These are phyloP conservation scores for Rhizomys pruinosus DNA, from an alignment of 2,113 vertebrate species.

Conservation along the genomic window DNA sequence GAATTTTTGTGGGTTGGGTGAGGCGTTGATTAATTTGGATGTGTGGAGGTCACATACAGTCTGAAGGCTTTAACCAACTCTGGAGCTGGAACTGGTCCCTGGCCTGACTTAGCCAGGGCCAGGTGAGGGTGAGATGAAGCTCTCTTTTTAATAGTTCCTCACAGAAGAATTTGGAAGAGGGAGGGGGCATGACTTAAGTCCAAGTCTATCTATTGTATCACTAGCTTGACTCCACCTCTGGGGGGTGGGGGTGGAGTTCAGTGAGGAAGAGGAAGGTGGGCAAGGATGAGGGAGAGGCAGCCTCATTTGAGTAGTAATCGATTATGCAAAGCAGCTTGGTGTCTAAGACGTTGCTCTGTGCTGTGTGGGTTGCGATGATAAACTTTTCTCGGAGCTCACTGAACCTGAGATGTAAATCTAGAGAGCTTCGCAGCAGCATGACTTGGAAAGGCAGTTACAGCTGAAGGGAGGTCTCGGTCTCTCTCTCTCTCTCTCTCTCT, in stretches of 20 bases:
- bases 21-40: conserved; percentile 1
- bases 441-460: too few relatives aligned
- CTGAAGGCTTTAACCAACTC: background rate
- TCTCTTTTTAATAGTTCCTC: background rate
- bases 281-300: too few relatives aligned
- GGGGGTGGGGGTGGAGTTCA: background rate
- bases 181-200: background rate
- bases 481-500: too few relatives aligned
- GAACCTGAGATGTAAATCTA: too few relatives aligned
- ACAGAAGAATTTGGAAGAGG: background rate
- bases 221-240: background rate
- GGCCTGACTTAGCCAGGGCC: background rate
- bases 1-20: background rate
- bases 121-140: background rate
- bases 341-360: background rate
- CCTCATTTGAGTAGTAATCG: background rate
- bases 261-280: background rate
- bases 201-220: background rate
- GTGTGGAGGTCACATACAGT: background rate
- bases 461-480: too few relatives aligned
- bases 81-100: background rate
- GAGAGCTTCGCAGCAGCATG: too few relatives aligned
- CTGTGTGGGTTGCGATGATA: background rate
- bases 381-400: too few relatives aligned
- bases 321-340: background rate